Percentiles rank a stretch among this genome's conserved stretches.
Evolutionary conservation across 2,797 vertebrate genomes (phyloP).

Genomic region (Notoglanidium macrostoma): DNA sequence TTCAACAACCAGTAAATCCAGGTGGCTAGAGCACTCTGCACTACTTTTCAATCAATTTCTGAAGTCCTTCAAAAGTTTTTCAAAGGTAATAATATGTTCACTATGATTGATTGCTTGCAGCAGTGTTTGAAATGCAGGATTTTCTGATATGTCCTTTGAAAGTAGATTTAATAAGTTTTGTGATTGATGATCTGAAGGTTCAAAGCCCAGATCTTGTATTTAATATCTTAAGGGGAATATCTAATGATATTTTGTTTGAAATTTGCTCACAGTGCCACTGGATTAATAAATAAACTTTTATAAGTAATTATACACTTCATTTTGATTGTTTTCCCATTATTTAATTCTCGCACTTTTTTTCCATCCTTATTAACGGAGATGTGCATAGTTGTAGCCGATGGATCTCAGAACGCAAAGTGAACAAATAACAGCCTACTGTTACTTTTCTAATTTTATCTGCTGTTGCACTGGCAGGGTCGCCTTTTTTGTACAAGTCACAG

Average conservation of each 20-base stretch:
- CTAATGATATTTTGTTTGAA: constrained; percentile 1
- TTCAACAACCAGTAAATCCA: background rate
- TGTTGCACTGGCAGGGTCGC: constrained; percentile 5
- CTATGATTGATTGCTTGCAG: background rate
- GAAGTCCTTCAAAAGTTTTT: constrained; percentile 16
- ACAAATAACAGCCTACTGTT: background rate
- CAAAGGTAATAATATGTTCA: constrained; percentile 15
- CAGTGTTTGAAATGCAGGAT: background rate
- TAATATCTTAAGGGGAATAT: background rate
- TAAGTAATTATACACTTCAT: constrained; percentile 10
- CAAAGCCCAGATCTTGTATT: constrained; percentile 1
- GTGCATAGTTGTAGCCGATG: background rate
- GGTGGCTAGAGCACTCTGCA: background rate
- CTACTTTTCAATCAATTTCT: background rate
- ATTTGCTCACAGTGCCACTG: constrained; percentile 1
- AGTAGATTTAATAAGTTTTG: background rate
- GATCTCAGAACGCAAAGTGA: background rate
- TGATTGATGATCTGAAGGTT: constrained; percentile 5
- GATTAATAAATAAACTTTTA: constrained; percentile 37
- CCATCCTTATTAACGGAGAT: background rate
- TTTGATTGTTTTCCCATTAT: background rate
- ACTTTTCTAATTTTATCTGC: background rate
- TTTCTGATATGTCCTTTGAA: constrained; percentile 8
- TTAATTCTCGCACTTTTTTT: background rate
- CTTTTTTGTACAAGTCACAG: background rate